Evolutionary conservation across 2,797 vertebrate genomes (phyloP).

Genomic region (Periparus ater): DNA sequence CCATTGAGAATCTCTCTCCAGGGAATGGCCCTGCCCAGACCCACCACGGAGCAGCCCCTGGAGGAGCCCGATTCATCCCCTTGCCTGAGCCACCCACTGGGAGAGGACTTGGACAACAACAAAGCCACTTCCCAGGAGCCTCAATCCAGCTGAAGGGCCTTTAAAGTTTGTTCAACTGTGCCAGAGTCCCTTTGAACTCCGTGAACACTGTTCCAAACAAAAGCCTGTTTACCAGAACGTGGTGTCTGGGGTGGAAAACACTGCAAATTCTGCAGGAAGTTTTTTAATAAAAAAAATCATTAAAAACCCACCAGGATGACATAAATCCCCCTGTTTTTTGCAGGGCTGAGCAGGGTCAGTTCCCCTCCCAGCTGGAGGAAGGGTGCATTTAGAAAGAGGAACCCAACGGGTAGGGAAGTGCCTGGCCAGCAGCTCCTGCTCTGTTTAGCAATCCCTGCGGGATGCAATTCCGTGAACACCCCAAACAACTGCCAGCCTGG

Average conservation of each 20-base stretch:
- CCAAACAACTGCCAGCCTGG: not conserved
- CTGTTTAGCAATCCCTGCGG: not conserved
- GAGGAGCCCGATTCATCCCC: not conserved
- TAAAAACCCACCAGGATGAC: not conserved
- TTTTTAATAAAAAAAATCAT: not conserved
- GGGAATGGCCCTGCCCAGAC: not conserved
- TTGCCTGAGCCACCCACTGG: not conserved
- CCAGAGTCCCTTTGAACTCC: conserved; percentile 15
- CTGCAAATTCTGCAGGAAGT: not conserved
- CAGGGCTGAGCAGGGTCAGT: not conserved
- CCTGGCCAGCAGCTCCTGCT: not conserved
- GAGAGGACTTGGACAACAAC: not conserved
- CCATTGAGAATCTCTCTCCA: not conserved
- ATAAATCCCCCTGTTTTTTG: not conserved
- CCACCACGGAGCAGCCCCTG: not conserved
- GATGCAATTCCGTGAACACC: not conserved
- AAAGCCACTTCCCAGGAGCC: not conserved
- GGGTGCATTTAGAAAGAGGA: not conserved
- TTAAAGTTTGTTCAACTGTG: not conserved
- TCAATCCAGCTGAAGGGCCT: not conserved
- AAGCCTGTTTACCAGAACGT: not conserved
- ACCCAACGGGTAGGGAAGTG: not conserved
- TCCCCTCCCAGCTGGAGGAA: not conserved
- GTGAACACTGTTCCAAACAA: not conserved
- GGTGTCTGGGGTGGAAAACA: not conserved